These are phyloP conservation scores for Latheticus oryzae DNA, from an alignment of 2,888 invertebrate genomes.

Conservation along the genomic window DNA sequence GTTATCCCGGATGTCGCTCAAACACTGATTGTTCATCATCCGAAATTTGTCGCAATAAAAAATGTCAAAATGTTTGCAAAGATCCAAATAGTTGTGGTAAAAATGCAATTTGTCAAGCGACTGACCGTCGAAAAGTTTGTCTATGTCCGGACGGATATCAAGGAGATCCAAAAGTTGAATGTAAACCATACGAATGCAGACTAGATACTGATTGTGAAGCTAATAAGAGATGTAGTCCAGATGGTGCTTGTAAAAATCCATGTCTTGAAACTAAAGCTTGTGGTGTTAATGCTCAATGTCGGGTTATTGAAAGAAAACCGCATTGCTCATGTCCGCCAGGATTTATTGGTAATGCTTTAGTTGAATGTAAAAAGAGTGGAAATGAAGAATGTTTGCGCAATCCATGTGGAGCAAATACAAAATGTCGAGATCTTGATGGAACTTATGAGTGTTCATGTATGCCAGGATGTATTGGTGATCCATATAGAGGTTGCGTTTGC, in stretches of 20 bases:
- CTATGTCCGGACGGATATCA: constrained; percentile 88
- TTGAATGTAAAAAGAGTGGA: constrained; percentile 77
- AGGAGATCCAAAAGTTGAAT: constrained; percentile 82
- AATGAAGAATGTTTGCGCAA: constrained; percentile 81
- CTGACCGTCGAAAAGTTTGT: constrained; percentile 86
- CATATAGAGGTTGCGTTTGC: constrained; percentile 83
- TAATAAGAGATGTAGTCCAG: constrained; percentile 79
- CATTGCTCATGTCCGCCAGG: constrained; percentile 83
- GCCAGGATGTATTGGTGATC: constrained; percentile 84
- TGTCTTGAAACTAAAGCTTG: constrained; percentile 82
- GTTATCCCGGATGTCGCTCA: constrained; percentile 82
- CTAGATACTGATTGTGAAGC: constrained; percentile 81
- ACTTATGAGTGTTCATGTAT: constrained; percentile 86
- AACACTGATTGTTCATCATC: constrained; percentile 84
- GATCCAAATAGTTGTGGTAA: constrained; percentile 79
- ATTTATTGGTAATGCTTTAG: constrained; percentile 76
- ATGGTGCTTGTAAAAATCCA: constrained; percentile 84
- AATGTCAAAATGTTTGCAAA: constrained; percentile 79
- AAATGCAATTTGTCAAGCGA: constrained; percentile 82
- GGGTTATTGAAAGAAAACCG: constrained; percentile 79
- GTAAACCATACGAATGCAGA: constrained; percentile 82
- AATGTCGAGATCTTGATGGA: constrained; percentile 78
- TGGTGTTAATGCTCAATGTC: constrained; percentile 87
- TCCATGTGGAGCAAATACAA: constrained; percentile 87
- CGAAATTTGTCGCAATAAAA: constrained; percentile 77